Evolutionary conservation across 2,888 invertebrate genomes (phyloP).

Genomic region (Trichopoda pennipes): DNA sequence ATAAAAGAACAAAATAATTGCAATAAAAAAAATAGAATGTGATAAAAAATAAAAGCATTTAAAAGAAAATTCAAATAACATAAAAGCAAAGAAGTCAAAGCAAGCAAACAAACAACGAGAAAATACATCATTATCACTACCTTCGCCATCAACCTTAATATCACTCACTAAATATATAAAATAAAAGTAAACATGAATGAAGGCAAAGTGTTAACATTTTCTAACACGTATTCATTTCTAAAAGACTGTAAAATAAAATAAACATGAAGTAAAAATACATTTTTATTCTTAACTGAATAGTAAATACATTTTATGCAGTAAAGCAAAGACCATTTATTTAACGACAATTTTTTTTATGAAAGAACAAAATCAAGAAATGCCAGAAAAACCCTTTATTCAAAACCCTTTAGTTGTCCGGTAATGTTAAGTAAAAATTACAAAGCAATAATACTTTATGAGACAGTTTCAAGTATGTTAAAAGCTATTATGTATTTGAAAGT

Average conservation of each 20-base stretch:
- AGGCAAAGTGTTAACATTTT: slow-evolving; percentile 51
- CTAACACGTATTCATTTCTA: slow-evolving; percentile 19
- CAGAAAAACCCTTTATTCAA: slow-evolving; percentile 8
- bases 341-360: background rate
- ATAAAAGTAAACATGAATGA: slow-evolving; percentile 29
- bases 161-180: slow-evolving; percentile 28
- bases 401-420: slow-evolving; percentile 25
- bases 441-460: slow-evolving; percentile 26
- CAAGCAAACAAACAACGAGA: background rate
- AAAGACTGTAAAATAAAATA: slow-evolving; percentile 33
- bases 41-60: slow-evolving; percentile 46
- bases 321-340: slow-evolving; percentile 38
- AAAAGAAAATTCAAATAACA: slow-evolving; percentile 40
- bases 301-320: slow-evolving; percentile 39
- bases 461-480: slow-evolving; percentile 9
- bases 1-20: background rate
- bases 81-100: slow-evolving; percentile 33
- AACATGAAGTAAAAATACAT: slow-evolving; percentile 43
- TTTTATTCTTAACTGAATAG: slow-evolving; percentile 53
- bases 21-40: slow-evolving; percentile 32
- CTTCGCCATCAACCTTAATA: slow-evolving; percentile 3
- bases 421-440: slow-evolving; percentile 35
- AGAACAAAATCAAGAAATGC: slow-evolving; percentile 1
- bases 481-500: background rate
- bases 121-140: background rate